Base-by-base conservation (phyloP, 2,888 invertebrate species). In the Furcula furcula region DNA sequence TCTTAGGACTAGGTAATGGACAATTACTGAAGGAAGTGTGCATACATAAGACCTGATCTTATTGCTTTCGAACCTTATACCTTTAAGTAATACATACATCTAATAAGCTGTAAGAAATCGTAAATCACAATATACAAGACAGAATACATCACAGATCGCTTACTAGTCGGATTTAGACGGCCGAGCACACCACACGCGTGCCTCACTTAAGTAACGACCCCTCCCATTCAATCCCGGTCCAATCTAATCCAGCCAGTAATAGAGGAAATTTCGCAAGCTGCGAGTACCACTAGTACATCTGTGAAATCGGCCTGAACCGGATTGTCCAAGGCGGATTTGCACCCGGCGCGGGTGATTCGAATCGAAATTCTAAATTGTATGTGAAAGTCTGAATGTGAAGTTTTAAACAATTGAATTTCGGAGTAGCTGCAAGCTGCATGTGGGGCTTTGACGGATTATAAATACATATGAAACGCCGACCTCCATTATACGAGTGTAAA, bases 291-390 rank as follows among this genome's bases (percentile, higher is more conserved):
- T n/a, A 16, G 13, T 27, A 34, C 55, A 40, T 15, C 16, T 21
- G 28, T 38, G 44, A 34, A 57, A 53, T 46, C 60, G 30, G 57
- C 42, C 44, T 54, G 46, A 39, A 42, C 26, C 44, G 54, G 54
- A 59, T 57, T 57, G 49, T 41, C 39, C 35, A 27, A 39, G 46
- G 29, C 30, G 40, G 51, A 45, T 55, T 55, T 46, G 28, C 39
- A 30, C 36, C 36, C 36, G 40, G 40, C 30, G 28, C 34, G 34
- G 14, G n/a, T n/a, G n/a, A 36, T 44, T 7, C 11, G 32, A 39
- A 51, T 52, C 29, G 39, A 32, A 52, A 53, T 50, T 46, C 44
- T 19, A 29, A 45, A 46, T 31, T 40, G 38, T 20, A 55, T 50
- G 55, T 46, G 46, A 46, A 52, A 49, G 59, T 49, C 40, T 7